Base-by-base conservation (phyloP, 2,113 vertebrate genomes). In the Chionomys nivalis region DNA sequence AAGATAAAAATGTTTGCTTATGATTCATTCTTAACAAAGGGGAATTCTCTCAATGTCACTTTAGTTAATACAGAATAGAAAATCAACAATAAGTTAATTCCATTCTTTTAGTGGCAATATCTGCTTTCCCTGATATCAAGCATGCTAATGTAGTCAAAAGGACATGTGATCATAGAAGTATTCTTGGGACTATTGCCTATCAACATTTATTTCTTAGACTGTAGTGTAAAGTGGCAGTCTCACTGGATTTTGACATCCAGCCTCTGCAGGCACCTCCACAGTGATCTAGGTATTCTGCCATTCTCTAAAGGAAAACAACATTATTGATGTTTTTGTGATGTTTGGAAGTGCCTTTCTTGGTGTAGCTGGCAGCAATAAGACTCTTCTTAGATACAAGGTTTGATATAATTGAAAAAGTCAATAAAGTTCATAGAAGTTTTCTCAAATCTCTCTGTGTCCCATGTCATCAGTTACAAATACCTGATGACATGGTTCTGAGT, bases 1-100 rank as follows among this genome's bases (percentile, higher is more conserved):
- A 31, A 90, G 14, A 91, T 87, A 90, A 90, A 90, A 42, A 68
- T 68, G 39, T 8, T 44, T 52, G 14, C 31, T 92, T 81, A 31
- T 87, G 19, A 93, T 93, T 94, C 11, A 83, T 94, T 94, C 39
- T 92, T 87, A 94, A 83, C 85, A 88, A 83, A 58, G 17, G 13
- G 23, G 7, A 91, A 55, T 79, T 52, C 61, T 55, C 3, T 79
- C 31, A 70, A 21, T 91, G 49, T 70, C 33, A 70, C 11, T 87
- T 70, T 87, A 36, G 6, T 87, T 87, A 70, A 70, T 23, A 52
- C 3, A n/a, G 63, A 70, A 87, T 92, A 87, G 42, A 87, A 8
- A 78, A 23, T 88, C 39, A 24, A 85, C 23, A 78, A 65, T 42
- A 79, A 61, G 24, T 47, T 75, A 85, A 61, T 94, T 86, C 10